Conservation (phyloP, 2,113 vertebrate genomes). For the Phyllostomus discolor region DNA sequence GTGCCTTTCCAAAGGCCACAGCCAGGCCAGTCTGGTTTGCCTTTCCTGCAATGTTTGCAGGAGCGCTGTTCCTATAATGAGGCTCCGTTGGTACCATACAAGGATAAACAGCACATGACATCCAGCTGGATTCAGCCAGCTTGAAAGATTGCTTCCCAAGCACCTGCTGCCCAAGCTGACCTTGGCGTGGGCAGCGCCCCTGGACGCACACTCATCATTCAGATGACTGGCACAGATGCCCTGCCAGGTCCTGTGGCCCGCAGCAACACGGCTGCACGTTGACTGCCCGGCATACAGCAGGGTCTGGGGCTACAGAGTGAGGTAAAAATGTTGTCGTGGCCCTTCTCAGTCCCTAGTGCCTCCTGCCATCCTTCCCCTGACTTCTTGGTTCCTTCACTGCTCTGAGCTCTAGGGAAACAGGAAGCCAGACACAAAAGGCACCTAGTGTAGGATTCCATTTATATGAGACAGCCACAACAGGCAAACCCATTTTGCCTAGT, state of each 20-base stretch:
- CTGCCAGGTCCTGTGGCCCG: not conserved
- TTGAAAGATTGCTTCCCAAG: constrained; percentile 55
- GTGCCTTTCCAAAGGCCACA: constrained; percentile 59
- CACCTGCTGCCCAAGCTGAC: constrained; percentile 50
- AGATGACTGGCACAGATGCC: not conserved
- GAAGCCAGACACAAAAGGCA: not conserved
- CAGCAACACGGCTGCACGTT: not conserved
- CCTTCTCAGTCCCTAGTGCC: not conserved
- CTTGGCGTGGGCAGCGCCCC: constrained; percentile 11
- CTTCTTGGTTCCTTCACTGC: not conserved
- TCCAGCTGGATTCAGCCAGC: constrained; percentile 42
- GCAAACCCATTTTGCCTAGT: not conserved
- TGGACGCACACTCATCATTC: not conserved
- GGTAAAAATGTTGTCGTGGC: not conserved
- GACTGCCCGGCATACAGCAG: not conserved
- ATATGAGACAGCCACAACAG: not conserved
- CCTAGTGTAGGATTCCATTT: not conserved
- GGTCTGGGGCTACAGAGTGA: not conserved
- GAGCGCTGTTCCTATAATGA: constrained; percentile 31
- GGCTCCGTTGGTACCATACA: constrained; percentile 39
- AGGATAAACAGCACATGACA: constrained; percentile 55
- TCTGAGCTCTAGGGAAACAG: not conserved
- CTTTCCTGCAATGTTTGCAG: constrained; percentile 40
- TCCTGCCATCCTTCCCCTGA: not conserved
- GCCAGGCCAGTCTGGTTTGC: constrained; percentile 10